Percentiles rank a stretch among this genome's conserved stretches.
Evolutionary conservation across 1,140 invertebrate species (phyloP).

Genomic region (Anthonomus grandis): DNA sequence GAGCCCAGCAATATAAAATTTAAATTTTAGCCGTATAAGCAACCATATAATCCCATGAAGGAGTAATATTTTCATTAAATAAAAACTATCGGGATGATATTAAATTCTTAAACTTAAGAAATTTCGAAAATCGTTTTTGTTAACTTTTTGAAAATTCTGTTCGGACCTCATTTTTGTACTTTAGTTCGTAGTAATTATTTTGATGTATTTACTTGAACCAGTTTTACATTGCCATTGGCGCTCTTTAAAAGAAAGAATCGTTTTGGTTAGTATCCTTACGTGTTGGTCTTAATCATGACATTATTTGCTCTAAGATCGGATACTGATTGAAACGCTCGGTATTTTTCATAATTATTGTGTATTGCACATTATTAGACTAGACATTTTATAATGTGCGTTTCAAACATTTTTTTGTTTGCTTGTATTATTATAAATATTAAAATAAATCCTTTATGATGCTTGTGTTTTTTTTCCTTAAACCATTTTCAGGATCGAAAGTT

Average conservation of each 20-base stretch:
- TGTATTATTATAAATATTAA: constrained; percentile 23
- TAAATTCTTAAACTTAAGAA: constrained; percentile 7
- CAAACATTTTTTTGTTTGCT: constrained; percentile 23
- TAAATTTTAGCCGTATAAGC: too few species aligned
- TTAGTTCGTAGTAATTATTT: constrained; percentile 15
- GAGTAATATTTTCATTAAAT: too few species aligned
- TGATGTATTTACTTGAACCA: background rate
- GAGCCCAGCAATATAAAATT: too few species aligned
- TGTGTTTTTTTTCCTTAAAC: constrained; percentile 5
- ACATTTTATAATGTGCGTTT: constrained; percentile 22
- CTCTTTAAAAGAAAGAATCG: background rate
- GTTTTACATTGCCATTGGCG: background rate
- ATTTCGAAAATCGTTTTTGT: constrained; percentile 7
- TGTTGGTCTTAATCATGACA: too few species aligned
- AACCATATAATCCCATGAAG: too few species aligned
- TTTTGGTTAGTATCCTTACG: too few species aligned
- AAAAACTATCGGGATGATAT: too few species aligned
- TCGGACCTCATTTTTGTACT: constrained; percentile 20
- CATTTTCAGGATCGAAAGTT: background rate
- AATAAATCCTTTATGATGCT: constrained; percentile 26
- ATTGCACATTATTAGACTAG: constrained; percentile 21
- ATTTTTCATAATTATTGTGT: constrained; percentile 2
- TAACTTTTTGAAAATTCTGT: constrained; percentile 12
- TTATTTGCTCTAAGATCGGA: too few species aligned
- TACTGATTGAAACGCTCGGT: background rate